Evolutionary conservation across 64 coral and sea anemone species (phyloP), one percentile per base, ranked within the genome.

Genomic region (Hydrozoanthus tunicans): DNA sequence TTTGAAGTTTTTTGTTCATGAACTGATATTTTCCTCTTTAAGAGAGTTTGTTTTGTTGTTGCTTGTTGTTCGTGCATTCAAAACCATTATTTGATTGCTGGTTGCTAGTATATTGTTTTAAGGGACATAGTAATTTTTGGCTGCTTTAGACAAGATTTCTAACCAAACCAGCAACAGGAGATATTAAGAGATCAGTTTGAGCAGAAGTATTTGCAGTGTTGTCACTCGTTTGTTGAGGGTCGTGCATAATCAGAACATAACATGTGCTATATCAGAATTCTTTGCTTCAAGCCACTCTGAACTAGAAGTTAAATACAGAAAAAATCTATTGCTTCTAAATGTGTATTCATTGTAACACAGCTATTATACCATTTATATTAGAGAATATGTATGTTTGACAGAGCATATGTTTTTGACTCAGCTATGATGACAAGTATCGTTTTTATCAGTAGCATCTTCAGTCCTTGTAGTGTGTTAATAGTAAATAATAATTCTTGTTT

Each of bases 211-310:
- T 74, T 11, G 12, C 66, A 59, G 2, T 43, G 15, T 53, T 25
- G 17, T 82, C 6, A 17, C 57, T 25, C 59, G 6, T 71, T 59
- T 43, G 68, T 73, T 75, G 84, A 88, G 84, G 84, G 84, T 88
- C 84, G 69, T 88, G 69, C 84, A 88, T 59, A 88, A 58, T 86
- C 54, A 32, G 65, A 86, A 25, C 53, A 25, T 73, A 84, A 0
- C 7, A 61, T 59, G 68, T 74, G 23, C 69, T 73, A 5, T 15
- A 58, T 88, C 55, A 17, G 14, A 64, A 51, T 6, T 64, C 12
- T 27, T 5, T 64, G 60, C 27, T 65, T 62, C 10, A 62, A 51
- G 60, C 58, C 23, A 61, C 61, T 62, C 79, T 62, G 58, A 59
- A 62, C 12, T 62, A 52, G 58, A 81, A 60, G 59, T 58, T 14